A percentile compares a stretch with the other conserved stretches of the same genome.
These are phyloP conservation scores for Gymnothorax javanicus DNA, from an alignment of 2,797 vertebrate species.

Conservation along the genomic window DNA sequence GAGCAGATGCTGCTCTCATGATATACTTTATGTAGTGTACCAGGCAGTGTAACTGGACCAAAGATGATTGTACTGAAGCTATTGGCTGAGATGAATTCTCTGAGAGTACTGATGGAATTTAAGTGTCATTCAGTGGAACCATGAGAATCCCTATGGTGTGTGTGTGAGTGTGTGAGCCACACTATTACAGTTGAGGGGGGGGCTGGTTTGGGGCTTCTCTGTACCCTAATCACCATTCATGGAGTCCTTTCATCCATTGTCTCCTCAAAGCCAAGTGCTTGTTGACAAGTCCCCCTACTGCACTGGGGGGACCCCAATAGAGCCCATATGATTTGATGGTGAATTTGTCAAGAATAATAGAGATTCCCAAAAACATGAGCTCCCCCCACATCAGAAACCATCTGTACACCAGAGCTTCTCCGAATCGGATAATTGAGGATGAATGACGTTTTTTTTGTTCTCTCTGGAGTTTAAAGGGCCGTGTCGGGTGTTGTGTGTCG, in stretches of 20 bases:
- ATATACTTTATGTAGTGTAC: slow-evolving; percentile 56
- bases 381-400: slow-evolving; percentile 77
- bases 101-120: not conserved
- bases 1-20: not conserved
- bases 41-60: slow-evolving; percentile 63
- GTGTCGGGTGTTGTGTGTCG: not conserved
- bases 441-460: slow-evolving; percentile 76
- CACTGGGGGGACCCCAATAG: slow-evolving; percentile 76
- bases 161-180: slow-evolving; percentile 46
- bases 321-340: slow-evolving; percentile 77
- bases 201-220: slow-evolving; percentile 41
- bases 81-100: not conserved
- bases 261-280: slow-evolving; percentile 64
- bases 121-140: too few relatives aligned
- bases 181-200: not conserved
- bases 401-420: slow-evolving; percentile 73
- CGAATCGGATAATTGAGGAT: slow-evolving; percentile 85
- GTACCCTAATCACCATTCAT: slow-evolving; percentile 65
- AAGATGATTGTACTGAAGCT: not conserved
- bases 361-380: slow-evolving; percentile 73
- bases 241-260: slow-evolving; percentile 61
- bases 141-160: not conserved
- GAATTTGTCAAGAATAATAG: slow-evolving; percentile 80
- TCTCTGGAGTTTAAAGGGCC: slow-evolving; percentile 44
- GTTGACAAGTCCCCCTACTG: slow-evolving; percentile 59